phyloP scores from a whole-genome alignment of 2,113 vertebrate genomes.

The Psittacus erithacus region DNA sequence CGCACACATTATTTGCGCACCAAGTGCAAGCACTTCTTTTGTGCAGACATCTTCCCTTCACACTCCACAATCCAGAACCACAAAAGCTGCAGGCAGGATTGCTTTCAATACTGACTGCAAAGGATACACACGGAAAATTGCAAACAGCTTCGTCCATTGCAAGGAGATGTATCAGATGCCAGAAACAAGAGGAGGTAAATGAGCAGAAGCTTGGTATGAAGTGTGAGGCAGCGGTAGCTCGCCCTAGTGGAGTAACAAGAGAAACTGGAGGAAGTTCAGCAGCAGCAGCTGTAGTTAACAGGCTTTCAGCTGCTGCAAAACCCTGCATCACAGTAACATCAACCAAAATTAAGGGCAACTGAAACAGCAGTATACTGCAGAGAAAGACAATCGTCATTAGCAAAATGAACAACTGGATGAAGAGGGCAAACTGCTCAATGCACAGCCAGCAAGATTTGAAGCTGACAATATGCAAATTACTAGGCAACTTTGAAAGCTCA shows the following conservation, averaged over 20 bases:
- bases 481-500: background rate
- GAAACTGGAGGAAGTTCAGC: background rate
- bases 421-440: background rate
- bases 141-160: background rate
- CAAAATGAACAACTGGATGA: background rate
- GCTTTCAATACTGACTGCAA: background rate
- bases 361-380: background rate
- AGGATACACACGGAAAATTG: background rate
- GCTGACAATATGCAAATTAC: background rate
- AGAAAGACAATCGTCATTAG: background rate
- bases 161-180: background rate
- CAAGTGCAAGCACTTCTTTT: background rate
- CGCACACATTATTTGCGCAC: background rate
- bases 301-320: background rate
- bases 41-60: background rate
- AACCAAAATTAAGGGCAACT: background rate
- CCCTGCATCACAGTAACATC: background rate
- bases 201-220: background rate
- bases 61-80: background rate
- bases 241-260: background rate
- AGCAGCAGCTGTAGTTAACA: background rate
- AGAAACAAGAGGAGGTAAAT: background rate
- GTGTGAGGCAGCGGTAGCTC: background rate
- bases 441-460: background rate
- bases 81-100: background rate